A percentile compares a stretch with the other conserved stretches of the same genome.
Evolutionary conservation across 2,888 invertebrate genomes (phyloP).

Genomic region (Neoaliturus tenellus): DNA sequence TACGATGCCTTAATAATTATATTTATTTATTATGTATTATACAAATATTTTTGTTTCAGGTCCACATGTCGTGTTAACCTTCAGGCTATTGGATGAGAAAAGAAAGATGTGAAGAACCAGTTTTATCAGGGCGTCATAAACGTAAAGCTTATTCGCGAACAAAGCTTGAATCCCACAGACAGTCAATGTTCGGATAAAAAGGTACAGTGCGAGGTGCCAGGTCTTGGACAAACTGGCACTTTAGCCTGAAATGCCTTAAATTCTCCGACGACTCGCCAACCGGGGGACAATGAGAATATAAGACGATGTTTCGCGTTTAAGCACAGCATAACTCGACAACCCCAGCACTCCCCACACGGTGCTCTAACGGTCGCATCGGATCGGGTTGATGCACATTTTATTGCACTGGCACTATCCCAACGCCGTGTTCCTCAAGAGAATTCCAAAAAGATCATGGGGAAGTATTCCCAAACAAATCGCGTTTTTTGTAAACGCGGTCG

Average conservation of each 20-base stretch:
- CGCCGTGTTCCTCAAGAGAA: slow-evolving; percentile 28
- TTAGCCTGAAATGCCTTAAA: slow-evolving; percentile 11
- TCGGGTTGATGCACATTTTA: slow-evolving; percentile 48
- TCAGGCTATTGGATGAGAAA: too few species aligned
- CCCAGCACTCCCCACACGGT: not conserved
- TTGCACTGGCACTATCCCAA: slow-evolving; percentile 52
- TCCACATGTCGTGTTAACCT: too few species aligned
- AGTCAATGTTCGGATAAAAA: not conserved
- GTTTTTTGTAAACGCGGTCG: slow-evolving; percentile 13
- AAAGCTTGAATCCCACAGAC: too few species aligned
- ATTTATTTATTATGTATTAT: too few species aligned
- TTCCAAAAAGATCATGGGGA: slow-evolving; percentile 21
- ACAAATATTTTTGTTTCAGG: too few species aligned
- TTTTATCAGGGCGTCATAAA: too few species aligned
- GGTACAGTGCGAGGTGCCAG: not conserved
- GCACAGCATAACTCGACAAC: slow-evolving; percentile 10
- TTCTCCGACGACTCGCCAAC: slow-evolving; percentile 4
- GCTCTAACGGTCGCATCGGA: slow-evolving; percentile 20
- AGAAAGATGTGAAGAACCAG: too few species aligned
- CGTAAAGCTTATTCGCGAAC: too few species aligned
- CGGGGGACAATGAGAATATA: slow-evolving; percentile 22
- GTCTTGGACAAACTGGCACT: slow-evolving; percentile 8
- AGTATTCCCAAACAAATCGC: slow-evolving; percentile 49
- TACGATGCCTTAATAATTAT: too few species aligned
- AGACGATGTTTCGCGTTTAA: slow-evolving; percentile 12